Evolutionary conservation across 2,888 invertebrate species (phyloP), one percentile per base, ranked within the genome.

Genomic region (Gymnoscelis rufifasciata): DNA sequence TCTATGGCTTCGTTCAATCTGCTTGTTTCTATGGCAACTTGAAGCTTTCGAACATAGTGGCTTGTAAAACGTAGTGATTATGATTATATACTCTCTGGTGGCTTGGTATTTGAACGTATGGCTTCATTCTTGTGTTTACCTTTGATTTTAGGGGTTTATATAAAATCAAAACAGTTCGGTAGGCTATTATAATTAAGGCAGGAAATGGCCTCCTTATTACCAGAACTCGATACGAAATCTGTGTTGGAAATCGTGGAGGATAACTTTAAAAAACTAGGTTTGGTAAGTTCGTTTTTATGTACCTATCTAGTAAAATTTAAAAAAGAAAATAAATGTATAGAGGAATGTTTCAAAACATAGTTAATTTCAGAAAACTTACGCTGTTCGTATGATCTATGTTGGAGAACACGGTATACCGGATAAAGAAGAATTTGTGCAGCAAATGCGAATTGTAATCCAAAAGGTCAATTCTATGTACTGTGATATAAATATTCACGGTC

Each of bases 301-400:
- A n/a, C n/a, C n/a, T n/a, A n/a, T n/a, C n/a, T n/a, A n/a, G n/a
- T n/a, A n/a, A n/a, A n/a, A n/a, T n/a, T 19, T 3, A 19, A 19
- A 19, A 19, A 19, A 19, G 19, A 3, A 19, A 19, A 2, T 19
- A 19, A 3, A 19, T 5, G 5, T 19, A 19, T 3, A 3, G 19
- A 19, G 19, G 19, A 5, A 19, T 19, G 19, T 19, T 19, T 3
- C 2, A 19, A 19, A 19, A 3, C 19, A 19, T 19, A 19, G 5
- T 19, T 2, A 19, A 19, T 76, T 82, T 49, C 71, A 89, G 89
- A 86, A 82, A 81, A 66, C 82, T 3, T 88, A 78, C 51, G 80
- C 84, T 1, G 73, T 82, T 54, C 84, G 88, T 29, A 74, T 88
- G 68, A 75, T 89, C 51, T 89, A 89, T 54, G 68, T 73, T 2